A percentile compares a stretch with the other conserved stretches of the same genome.
Evolutionary conservation across 2,797 vertebrate species (phyloP).

Genomic region (Phrynocephalus vlangalii): DNA sequence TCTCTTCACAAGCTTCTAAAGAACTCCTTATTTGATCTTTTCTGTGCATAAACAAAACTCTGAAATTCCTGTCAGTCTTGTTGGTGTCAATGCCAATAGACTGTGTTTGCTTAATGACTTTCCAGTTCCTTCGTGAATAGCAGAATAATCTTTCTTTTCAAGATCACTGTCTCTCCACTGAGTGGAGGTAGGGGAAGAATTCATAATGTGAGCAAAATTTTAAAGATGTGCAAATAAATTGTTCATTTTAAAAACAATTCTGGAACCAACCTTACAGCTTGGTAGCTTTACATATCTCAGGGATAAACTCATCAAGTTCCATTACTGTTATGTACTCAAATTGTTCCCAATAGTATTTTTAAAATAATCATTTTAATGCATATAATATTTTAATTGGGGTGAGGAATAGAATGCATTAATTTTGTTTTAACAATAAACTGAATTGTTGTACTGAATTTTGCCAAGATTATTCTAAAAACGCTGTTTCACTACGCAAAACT

Average conservation of each 20-base stretch:
- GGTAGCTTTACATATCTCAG: slow-evolving; percentile 12
- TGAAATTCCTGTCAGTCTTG: slow-evolving; percentile 65
- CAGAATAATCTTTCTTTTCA: slow-evolving; percentile 12
- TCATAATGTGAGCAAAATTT: neutral
- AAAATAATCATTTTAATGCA: neutral
- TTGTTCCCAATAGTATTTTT: neutral
- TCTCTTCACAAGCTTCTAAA: slow-evolving; percentile 69
- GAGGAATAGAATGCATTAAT: neutral
- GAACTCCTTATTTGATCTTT: slow-evolving; percentile 75
- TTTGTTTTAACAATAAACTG: neutral
- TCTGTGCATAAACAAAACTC: slow-evolving; percentile 71
- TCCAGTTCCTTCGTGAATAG: slow-evolving; percentile 45
- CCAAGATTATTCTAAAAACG: neutral
- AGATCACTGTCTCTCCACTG: slow-evolving; percentile 34
- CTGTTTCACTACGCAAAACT: neutral
- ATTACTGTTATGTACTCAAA: slow-evolving; percentile 26
- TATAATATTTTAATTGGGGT: fast-evolving
- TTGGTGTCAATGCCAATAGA: slow-evolving; percentile 62
- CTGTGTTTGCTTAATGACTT: slow-evolving; percentile 74
- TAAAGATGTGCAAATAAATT: slow-evolving; percentile 2
- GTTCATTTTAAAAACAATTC: neutral
- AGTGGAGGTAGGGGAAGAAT: neutral
- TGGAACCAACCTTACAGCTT: slow-evolving; percentile 15
- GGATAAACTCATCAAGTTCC: neutral
- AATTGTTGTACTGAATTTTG: neutral